phyloP scores from a whole-genome alignment of 1,140 invertebrate genomes.

The Brachionus calyciflorus region DNA sequence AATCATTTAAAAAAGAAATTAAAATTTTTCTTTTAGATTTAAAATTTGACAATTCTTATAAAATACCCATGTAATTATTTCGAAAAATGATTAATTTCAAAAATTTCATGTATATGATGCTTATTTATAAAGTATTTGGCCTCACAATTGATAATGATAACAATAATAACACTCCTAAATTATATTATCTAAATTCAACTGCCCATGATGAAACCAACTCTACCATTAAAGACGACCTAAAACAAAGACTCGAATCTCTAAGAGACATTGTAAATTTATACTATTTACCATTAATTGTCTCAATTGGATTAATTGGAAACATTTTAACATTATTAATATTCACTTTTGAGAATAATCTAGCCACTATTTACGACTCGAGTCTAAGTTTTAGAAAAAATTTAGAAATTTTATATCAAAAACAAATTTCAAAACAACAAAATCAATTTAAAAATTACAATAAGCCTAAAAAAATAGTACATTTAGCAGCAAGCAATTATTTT shows the following conservation, averaged over 20 bases:
- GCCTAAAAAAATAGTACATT: background rate
- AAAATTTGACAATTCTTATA: too few relatives aligned
- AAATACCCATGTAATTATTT: too few relatives aligned
- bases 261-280: slow-evolving; percentile 34
- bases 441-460: background rate
- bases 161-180: too few relatives aligned
- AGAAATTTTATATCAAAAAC: background rate
- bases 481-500: slow-evolving; percentile 31
- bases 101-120: too few relatives aligned
- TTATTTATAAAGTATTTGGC: too few relatives aligned
- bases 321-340: slow-evolving; percentile 16
- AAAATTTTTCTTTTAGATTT: too few relatives aligned
- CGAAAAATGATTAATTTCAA: too few relatives aligned
- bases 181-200: too few relatives aligned
- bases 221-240: background rate
- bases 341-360: background rate
- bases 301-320: slow-evolving; percentile 24
- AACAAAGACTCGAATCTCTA: slow-evolving; percentile 7
- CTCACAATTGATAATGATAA: too few relatives aligned
- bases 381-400: background rate
- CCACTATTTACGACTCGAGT: background rate
- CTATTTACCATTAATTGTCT: slow-evolving; percentile 23
- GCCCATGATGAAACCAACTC: too few relatives aligned
- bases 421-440: background rate
- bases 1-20: too few relatives aligned